These are phyloP conservation scores for Brachyhypopomus gauderio DNA, from an alignment of 2,113 vertebrate species.

Conservation along the genomic window DNA sequence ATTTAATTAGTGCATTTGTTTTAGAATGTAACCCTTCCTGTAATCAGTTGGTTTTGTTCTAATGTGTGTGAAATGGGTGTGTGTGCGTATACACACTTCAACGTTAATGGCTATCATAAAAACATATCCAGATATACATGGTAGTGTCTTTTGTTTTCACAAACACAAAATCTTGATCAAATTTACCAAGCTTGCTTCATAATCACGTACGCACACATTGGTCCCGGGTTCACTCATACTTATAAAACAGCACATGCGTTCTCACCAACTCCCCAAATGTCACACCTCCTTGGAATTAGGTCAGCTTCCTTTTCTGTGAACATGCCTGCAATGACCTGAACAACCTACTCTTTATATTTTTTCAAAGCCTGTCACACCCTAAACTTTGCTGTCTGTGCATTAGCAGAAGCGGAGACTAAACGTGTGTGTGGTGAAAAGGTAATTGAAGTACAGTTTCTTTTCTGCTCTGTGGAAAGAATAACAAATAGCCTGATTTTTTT, in stretches of 20 bases:
- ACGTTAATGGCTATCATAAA: not conserved
- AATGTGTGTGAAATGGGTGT: not conserved
- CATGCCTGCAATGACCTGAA: slow-evolving; percentile 1
- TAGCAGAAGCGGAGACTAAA: slow-evolving; percentile 2
- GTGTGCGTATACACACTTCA: not conserved
- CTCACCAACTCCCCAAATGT: slow-evolving; percentile 1
- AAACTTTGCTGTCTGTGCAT: not conserved
- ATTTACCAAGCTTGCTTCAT: not conserved
- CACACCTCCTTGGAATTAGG: slow-evolving; percentile 25
- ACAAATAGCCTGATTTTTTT: too few relatives aligned
- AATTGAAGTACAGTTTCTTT: not conserved
- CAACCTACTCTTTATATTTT: not conserved
- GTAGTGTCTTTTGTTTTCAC: not conserved
- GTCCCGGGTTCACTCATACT: not conserved
- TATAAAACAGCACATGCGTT: not conserved
- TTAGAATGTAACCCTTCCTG: not conserved
- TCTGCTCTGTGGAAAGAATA: not conserved
- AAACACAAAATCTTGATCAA: not conserved
- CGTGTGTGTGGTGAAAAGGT: not conserved
- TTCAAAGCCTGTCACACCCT: slow-evolving; percentile 12
- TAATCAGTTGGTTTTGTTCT: slow-evolving; percentile 36
- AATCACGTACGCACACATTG: not conserved
- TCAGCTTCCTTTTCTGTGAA: slow-evolving; percentile 24
- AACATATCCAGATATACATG: not conserved
- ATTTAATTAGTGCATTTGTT: slow-evolving; percentile 7